Evolutionary conservation across 2,797 vertebrate genomes (phyloP).

Genomic region (Toxotes lorentzi): DNA sequence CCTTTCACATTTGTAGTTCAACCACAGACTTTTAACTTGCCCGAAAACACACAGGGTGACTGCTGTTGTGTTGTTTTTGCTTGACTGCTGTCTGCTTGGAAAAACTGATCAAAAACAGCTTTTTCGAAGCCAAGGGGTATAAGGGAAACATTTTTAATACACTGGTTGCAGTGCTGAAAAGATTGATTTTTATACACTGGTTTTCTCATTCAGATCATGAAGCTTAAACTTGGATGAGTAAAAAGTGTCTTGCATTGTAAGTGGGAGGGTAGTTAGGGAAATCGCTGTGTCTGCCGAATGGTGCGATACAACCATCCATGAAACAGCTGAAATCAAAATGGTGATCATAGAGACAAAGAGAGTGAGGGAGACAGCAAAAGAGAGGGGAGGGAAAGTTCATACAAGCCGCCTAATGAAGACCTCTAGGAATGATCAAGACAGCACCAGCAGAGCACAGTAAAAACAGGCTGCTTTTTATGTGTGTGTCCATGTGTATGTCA

Average conservation of each 20-base stretch:
- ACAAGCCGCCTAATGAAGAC: constrained; percentile 69
- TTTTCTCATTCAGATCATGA: constrained; percentile 49
- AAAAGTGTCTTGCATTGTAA: constrained; percentile 13
- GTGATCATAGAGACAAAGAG: constrained; percentile 36
- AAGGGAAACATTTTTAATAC: constrained; percentile 60
- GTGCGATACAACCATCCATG: constrained; percentile 11
- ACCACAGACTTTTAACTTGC: constrained; percentile 44
- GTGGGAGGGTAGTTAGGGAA: constrained; percentile 16
- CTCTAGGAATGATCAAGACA: constrained; percentile 68
- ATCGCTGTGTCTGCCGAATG: constrained; percentile 45
- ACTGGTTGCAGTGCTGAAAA: constrained; percentile 46
- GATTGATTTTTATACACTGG: constrained; percentile 64
- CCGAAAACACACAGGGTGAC: constrained; percentile 44
- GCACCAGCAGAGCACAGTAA: constrained; percentile 71
- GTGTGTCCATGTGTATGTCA: constrained; percentile 29
- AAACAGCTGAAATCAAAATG: constrained; percentile 48
- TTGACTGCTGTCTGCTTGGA: constrained; percentile 53
- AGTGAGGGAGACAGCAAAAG: constrained; percentile 9
- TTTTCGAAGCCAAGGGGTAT: constrained; percentile 40
- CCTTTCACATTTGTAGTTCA: constrained; percentile 53
- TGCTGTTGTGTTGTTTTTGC: constrained; percentile 54
- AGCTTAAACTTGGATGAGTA: constrained; percentile 29
- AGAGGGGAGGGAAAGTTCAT: constrained; percentile 45
- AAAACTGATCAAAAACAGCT: constrained; percentile 30
- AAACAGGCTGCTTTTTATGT: constrained; percentile 37